Conservation (phyloP, 2,797 vertebrate genomes). For the Muraenolepis orangiensis region DNA sequence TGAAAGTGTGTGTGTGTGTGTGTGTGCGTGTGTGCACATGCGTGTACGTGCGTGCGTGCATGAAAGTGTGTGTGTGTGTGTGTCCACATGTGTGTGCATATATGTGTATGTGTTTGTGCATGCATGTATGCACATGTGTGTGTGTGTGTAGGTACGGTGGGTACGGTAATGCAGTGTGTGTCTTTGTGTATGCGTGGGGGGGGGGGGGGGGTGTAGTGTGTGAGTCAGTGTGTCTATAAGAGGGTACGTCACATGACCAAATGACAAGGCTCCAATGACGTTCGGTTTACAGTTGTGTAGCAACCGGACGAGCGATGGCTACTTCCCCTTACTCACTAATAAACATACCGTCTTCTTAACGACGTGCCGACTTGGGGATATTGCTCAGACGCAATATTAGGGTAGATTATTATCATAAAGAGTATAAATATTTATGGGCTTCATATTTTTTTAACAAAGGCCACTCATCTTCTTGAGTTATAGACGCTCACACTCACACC, state of each 20-base stretch:
- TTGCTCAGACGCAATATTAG: neutral
- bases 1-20: neutral
- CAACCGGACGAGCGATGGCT: no score
- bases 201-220: neutral
- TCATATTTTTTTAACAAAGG: neutral
- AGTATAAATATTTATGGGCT: neutral
- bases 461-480: neutral
- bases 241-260: neutral
- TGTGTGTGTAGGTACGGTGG: slow-evolving; percentile 1
- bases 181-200: neutral
- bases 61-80: neutral
- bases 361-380: no score
- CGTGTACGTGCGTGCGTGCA: no score
- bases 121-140: neutral
- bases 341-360: neutral
- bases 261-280: neutral
- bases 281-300: neutral
- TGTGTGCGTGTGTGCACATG: no score
- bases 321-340: neutral
- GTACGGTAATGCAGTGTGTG: no score
- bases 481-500: neutral
- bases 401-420: neutral
- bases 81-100: neutral
- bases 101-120: neutral
- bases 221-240: neutral